Evolutionary conservation across 2,797 vertebrate species (phyloP).

Genomic region (Takifugu rubripes): DNA sequence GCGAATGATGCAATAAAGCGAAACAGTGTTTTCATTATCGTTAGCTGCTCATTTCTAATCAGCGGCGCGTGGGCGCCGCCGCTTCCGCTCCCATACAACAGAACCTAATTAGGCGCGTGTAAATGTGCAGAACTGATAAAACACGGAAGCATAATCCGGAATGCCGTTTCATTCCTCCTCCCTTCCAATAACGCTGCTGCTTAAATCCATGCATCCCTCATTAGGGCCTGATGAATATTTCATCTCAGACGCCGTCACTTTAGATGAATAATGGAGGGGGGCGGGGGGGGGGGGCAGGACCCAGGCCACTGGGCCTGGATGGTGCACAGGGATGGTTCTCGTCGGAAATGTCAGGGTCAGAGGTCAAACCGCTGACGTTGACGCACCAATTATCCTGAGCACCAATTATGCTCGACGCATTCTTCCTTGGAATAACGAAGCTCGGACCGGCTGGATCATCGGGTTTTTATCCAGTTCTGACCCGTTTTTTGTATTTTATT

Average conservation of each 20-base stretch:
- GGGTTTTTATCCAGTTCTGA: too few species aligned
- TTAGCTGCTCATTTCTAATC: conserved; percentile 49
- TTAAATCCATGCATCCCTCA: conserved; percentile 78
- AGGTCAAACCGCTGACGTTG: conserved; percentile 52
- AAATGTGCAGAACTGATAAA: conserved; percentile 55
- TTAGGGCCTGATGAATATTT: conserved; percentile 76
- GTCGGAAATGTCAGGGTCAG: conserved; percentile 60
- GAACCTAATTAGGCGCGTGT: conserved; percentile 56
- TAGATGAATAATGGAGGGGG: conserved; percentile 74
- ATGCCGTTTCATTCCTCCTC: conserved; percentile 49
- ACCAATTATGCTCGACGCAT: conserved; percentile 55
- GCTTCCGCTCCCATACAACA: conserved; percentile 39
- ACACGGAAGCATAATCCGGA: conserved; percentile 50
- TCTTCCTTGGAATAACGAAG: not conserved
- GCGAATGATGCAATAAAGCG: conserved; percentile 63
- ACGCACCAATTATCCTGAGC: conserved; percentile 40
- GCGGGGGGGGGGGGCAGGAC: conserved; percentile 48
- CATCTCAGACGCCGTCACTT: conserved; percentile 74
- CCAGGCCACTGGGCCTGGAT: conserved; percentile 36
- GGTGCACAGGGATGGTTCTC: conserved; percentile 45
- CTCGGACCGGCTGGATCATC: too few species aligned
- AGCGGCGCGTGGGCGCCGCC: conserved; percentile 35
- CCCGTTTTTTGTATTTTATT: too few species aligned
- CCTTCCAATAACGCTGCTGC: conserved; percentile 66
- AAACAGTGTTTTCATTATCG: conserved; percentile 56